These are phyloP conservation scores for Caracal caracal DNA, from an alignment of 2,113 vertebrate species.

Conservation along the genomic window DNA sequence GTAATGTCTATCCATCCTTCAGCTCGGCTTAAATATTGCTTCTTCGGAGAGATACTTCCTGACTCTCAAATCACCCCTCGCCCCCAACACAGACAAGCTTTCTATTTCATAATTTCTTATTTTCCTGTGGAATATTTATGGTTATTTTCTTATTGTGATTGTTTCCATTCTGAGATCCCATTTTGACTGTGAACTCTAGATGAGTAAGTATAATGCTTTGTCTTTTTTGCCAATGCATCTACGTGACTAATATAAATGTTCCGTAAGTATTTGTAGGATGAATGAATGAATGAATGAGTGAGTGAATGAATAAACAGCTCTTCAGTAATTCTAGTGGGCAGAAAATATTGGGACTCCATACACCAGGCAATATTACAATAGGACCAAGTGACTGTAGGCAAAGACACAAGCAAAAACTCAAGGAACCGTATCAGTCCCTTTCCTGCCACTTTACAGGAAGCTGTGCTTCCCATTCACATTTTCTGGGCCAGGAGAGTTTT, in stretches of 20 bases:
- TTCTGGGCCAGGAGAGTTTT: neutral
- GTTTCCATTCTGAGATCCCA: neutral
- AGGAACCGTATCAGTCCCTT: neutral
- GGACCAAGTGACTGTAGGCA: neutral
- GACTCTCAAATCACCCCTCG: neutral
- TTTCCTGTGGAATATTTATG: neutral
- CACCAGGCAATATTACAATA: neutral
- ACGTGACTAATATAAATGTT: neutral
- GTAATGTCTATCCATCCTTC: neutral
- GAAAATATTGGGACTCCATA: neutral
- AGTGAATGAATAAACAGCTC: neutral
- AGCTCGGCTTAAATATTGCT: neutral
- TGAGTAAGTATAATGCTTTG: neutral
- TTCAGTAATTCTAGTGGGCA: neutral
- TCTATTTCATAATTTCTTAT: neutral
- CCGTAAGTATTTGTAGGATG: neutral
- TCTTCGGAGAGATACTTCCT: neutral
- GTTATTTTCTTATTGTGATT: neutral
- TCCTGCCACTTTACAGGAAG: neutral
- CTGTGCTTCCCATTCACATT: neutral
- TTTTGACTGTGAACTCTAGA: neutral
- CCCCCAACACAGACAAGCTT: neutral
- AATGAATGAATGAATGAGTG: neutral
- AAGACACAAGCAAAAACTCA: neutral
- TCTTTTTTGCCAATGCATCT: neutral